These are phyloP conservation scores for Chrysochloris asiatica DNA, from an alignment of 2,113 vertebrate genomes.

Conservation along the genomic window DNA sequence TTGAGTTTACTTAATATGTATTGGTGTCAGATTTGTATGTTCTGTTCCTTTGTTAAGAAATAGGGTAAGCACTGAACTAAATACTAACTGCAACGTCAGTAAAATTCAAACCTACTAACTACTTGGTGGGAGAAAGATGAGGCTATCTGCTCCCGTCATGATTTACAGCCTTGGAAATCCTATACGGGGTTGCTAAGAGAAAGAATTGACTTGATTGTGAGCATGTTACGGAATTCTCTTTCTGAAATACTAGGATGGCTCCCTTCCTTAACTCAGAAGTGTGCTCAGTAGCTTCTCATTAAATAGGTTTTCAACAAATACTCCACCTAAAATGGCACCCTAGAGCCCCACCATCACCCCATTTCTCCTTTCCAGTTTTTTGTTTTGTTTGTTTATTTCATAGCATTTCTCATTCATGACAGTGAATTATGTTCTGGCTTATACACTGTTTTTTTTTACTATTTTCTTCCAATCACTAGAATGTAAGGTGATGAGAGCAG, in stretches of 20 bases:
- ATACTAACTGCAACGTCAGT: too few relatives aligned
- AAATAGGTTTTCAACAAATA: background rate
- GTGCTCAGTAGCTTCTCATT: background rate
- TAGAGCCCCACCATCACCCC: background rate
- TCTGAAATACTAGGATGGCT: background rate
- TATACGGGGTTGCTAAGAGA: too few relatives aligned
- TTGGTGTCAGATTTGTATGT: background rate
- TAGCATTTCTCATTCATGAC: background rate
- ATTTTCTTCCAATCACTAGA: background rate
- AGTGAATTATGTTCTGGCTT: background rate
- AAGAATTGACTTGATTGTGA: too few relatives aligned
- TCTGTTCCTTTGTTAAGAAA: too few relatives aligned
- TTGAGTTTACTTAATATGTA: background rate
- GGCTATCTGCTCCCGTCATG: too few relatives aligned
- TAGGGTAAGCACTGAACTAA: too few relatives aligned
- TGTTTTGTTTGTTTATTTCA: background rate
- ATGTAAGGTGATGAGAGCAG: background rate
- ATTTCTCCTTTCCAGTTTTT: background rate
- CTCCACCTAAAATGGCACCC: background rate
- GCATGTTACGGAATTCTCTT: too few relatives aligned
- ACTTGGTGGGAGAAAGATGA: too few relatives aligned
- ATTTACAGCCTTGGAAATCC: too few relatives aligned
- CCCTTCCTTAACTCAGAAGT: background rate
- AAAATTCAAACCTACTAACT: too few relatives aligned
- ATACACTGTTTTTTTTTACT: too few relatives aligned